Percentiles rank a stretch among this genome's conserved stretches.
These are phyloP conservation scores for Dryadula phaetusa DNA, from an alignment of 2,888 invertebrate species.

Conservation along the genomic window DNA sequence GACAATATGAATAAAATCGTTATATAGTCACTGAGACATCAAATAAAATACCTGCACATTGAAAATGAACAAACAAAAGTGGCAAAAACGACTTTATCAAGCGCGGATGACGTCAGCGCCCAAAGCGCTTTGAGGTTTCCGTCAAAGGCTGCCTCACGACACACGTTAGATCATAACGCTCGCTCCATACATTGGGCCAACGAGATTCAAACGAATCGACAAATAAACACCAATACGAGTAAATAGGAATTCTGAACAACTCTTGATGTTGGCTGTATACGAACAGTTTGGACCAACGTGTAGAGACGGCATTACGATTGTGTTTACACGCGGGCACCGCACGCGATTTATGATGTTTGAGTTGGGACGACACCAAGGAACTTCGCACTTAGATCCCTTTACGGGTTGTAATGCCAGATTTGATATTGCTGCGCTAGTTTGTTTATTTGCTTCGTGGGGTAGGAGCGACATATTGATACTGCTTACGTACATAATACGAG, in stretches of 20 bases:
- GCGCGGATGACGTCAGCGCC: conserved; percentile 48
- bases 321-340: conserved; percentile 53
- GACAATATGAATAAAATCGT: conserved; percentile 26
- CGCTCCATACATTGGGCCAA: conserved; percentile 21
- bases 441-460: conserved; percentile 13
- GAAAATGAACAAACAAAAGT: conserved; percentile 48
- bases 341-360: conserved; percentile 70
- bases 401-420: conserved; percentile 24
- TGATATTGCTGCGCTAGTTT: conserved; percentile 25
- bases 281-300: conserved; percentile 19
- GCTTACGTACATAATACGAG: neutral
- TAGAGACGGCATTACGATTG: conserved; percentile 40
- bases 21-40: conserved; percentile 26
- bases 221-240: conserved; percentile 25
- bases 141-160: conserved; percentile 49
- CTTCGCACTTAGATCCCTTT: conserved; percentile 47
- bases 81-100: conserved; percentile 49
- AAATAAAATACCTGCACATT: conserved; percentile 47
- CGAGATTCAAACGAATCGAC: conserved; percentile 19
- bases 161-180: conserved; percentile 59
- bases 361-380: conserved; percentile 52
- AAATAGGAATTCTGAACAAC: conserved; percentile 9
- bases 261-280: conserved; percentile 58
- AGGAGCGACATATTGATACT: conserved; percentile 2
- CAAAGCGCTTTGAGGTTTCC: conserved; percentile 49